These are phyloP conservation scores for Zaprionus bogoriensis DNA, from an alignment of 2,888 invertebrate genomes.

Conservation along the genomic window DNA sequence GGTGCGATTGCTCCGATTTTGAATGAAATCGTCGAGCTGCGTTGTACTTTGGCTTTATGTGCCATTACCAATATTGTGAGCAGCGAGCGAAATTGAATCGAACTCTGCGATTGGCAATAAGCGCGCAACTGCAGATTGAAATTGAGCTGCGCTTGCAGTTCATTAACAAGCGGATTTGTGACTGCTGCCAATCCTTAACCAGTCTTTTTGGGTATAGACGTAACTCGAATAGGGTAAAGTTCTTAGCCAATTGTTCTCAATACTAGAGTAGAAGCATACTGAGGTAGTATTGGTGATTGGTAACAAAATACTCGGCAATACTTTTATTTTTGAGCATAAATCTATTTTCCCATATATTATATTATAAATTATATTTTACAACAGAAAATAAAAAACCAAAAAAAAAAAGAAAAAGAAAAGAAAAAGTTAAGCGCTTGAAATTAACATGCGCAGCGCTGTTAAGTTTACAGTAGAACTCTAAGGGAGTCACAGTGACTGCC, in stretches of 20 bases:
- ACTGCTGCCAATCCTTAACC: too few relatives aligned
- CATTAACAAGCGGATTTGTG: too few relatives aligned
- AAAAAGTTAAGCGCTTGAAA: background rate
- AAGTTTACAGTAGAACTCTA: conserved; percentile 38
- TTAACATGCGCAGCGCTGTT: conserved; percentile 21
- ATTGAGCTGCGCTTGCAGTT: conserved; percentile 14
- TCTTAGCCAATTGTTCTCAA: too few relatives aligned
- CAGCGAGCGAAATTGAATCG: conserved; percentile 66
- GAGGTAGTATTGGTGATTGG: too few relatives aligned
- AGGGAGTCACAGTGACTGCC: conserved; percentile 60
- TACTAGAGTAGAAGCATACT: too few relatives aligned
- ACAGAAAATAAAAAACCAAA: too few relatives aligned
- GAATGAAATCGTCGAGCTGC: conserved; percentile 60
- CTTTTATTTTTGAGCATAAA: too few relatives aligned
- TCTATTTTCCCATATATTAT: too few relatives aligned
- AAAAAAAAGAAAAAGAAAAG: background rate
- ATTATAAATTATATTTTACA: too few relatives aligned
- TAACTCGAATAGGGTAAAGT: too few relatives aligned
- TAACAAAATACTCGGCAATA: too few relatives aligned
- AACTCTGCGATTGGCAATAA: conserved; percentile 69
- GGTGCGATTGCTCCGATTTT: conserved; percentile 72
- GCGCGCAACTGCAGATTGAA: conserved; percentile 1
- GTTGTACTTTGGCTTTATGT: conserved; percentile 60
- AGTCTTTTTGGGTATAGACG: too few relatives aligned
- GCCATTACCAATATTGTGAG: conserved; percentile 63